Evolutionary conservation across 2,797 vertebrate genomes (phyloP).

Genomic region (Choloepus didactylus): DNA sequence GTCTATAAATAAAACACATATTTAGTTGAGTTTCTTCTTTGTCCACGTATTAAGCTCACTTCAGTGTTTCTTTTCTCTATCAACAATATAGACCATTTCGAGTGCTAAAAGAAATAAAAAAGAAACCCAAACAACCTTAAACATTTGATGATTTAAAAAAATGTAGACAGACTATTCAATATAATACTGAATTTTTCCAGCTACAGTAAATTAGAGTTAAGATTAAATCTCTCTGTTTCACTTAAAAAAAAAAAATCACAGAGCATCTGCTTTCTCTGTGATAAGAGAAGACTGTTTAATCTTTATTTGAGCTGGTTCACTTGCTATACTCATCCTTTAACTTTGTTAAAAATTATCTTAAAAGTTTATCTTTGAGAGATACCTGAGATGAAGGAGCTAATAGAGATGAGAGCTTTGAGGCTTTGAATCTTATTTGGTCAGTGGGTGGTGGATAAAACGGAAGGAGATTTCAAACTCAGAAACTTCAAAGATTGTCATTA

Average conservation of each 20-base stretch:
- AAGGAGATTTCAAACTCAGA: conserved; percentile 71
- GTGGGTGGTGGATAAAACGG: conserved; percentile 53
- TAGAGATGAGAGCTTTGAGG: conserved; percentile 68
- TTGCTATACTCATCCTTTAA: conserved; percentile 71
- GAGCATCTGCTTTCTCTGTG: conserved; percentile 57
- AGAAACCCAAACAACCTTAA: background rate
- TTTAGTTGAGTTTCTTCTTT: conserved; percentile 48
- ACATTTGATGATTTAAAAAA: background rate
- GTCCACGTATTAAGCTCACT: background rate
- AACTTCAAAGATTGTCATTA: conserved; percentile 62
- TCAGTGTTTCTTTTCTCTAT: background rate
- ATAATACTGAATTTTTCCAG: conserved; percentile 44
- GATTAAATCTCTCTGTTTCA: conserved; percentile 63
- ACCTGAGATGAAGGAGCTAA: conserved; percentile 73
- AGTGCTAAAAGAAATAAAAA: background rate
- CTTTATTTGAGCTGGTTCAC: conserved; percentile 72
- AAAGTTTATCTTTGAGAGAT: conserved; percentile 74
- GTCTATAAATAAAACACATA: conserved; percentile 14
- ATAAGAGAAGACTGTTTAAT: conserved; percentile 71
- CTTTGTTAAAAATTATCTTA: conserved; percentile 77
- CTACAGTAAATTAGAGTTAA: conserved; percentile 58
- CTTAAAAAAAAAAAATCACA: background rate
- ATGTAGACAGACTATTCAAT: background rate
- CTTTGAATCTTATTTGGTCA: conserved; percentile 64
- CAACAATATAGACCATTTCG: background rate